A percentile compares a stretch with the other conserved stretches of the same genome.
phyloP scores from a whole-genome alignment of 2,113 vertebrate genomes.

The Corythaeola cristata region DNA sequence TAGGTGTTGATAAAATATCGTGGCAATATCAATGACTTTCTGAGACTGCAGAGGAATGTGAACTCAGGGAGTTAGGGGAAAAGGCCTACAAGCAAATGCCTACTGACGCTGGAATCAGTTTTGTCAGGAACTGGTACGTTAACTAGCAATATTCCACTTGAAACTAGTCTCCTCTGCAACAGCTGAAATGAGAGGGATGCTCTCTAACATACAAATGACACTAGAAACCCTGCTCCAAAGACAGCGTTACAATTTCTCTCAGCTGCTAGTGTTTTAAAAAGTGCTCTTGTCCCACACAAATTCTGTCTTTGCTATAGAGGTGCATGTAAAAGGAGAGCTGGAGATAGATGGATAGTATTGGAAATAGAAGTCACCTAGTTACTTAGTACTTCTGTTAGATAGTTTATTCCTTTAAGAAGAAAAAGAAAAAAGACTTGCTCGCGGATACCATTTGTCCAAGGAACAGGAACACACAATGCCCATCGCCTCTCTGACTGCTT shows the following conservation, averaged over 20 bases:
- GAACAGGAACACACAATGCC: not conserved
- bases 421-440: not conserved
- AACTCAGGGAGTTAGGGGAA: not conserved
- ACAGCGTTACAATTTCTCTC: not conserved
- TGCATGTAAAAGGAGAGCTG: not conserved
- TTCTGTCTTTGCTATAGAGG: not conserved
- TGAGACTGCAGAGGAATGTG: not conserved
- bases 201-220: not conserved
- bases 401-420: not conserved
- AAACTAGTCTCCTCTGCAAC: not conserved
- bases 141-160: not conserved
- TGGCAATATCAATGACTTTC: not conserved
- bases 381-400: not conserved
- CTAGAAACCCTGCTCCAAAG: not conserved
- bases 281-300: not conserved
- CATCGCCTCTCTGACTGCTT: not conserved
- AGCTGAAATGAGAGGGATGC: not conserved
- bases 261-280: not conserved
- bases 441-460: not conserved
- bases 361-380: not conserved
- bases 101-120: not conserved
- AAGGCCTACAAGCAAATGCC: not conserved
- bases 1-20: not conserved
- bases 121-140: not conserved
- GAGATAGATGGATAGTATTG: not conserved